Evolutionary conservation across 2,797 vertebrate genomes (phyloP), one percentile per base, ranked within the genome.

Genomic region (Pyrocephalus nanus): DNA sequence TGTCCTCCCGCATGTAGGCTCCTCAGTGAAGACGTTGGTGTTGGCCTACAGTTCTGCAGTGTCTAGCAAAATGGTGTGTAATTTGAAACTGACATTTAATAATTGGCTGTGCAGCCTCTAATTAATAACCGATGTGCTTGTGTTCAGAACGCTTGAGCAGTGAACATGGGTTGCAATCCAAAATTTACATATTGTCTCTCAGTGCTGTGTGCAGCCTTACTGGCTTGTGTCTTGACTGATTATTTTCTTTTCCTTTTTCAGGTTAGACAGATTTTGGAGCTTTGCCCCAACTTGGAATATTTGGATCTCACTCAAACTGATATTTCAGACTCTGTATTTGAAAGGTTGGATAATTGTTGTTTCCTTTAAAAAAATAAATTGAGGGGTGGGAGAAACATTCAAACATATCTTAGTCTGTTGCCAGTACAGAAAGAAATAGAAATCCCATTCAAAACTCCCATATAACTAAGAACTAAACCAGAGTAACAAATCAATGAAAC

Each of bases 251-350:
- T 67, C 9, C n/a, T 62, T 76, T 54, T 71, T 42, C 93, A 99
- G 99, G 98, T 99, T 60, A 99, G 99, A 57, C 99, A 99, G 94
- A 99, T 99, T 74, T 98, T 99, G 94, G 98, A 98, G 95, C 97
- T 99, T 88, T 99, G 99, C 90, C 99, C 99, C 62, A 99, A 99
- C 79, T 97, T 99, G 96, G 98, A 98, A 55, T 98, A 99, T 94
- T 96, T 99, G 97, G 99, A 99, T 97, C 98, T 99, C 94, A 99
- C 99, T 43, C 99, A 99, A 96, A 99, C 99, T 2, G 98, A 98
- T 87, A 98, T 99, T 90, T 99, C 99, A 9, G 99, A 99, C 95
- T 98, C 97, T 50, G 99, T 99, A 17, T 99, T 99, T 97, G 99
- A 99, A 98, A 99, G 99, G 99, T 99, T 95, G 72, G 97, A 96